These are phyloP conservation scores for Dasyornis broadbenti DNA, from an alignment of 2,113 vertebrate genomes.

Conservation along the genomic window DNA sequence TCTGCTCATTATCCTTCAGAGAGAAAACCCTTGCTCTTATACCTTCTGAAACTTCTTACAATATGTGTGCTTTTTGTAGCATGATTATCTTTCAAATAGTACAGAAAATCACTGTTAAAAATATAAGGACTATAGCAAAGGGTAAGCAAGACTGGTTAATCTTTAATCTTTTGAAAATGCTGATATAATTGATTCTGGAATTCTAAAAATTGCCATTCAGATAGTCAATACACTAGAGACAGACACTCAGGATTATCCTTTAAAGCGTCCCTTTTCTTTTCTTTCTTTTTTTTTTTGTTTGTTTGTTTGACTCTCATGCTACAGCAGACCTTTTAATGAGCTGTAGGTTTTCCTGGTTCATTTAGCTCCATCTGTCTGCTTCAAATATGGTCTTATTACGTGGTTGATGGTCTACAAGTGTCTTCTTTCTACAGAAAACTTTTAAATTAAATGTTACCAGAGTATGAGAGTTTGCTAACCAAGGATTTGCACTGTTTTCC, in stretches of 20 bases:
- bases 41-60: background rate
- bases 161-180: background rate
- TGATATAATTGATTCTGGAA: background rate
- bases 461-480: background rate
- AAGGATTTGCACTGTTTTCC: background rate
- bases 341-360: background rate
- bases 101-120: background rate
- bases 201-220: background rate
- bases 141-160: background rate
- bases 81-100: background rate
- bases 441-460: background rate
- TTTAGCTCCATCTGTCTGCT: constrained; percentile 6
- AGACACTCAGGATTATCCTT: background rate
- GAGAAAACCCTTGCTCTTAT: background rate
- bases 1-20: background rate
- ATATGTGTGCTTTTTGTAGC: background rate
- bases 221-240: background rate
- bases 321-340: background rate
- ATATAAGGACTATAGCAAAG: background rate
- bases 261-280: background rate
- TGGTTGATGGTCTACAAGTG: background rate
- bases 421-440: background rate
- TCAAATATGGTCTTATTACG: background rate
- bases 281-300: background rate
- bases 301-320: background rate